Evolutionary conservation across 2,888 invertebrate species (phyloP).

Genomic region (Myathropa florea): DNA sequence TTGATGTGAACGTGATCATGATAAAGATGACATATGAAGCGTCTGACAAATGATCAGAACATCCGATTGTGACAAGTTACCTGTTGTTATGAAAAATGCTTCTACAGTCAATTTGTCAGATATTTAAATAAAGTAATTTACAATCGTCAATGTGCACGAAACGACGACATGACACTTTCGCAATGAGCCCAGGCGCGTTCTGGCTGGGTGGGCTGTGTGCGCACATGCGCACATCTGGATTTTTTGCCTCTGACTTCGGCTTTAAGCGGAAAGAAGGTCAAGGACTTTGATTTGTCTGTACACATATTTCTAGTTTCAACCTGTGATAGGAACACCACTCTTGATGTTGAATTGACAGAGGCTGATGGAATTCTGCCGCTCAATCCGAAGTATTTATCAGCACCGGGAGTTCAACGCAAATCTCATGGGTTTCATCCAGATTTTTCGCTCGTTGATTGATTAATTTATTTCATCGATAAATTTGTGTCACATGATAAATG

Average conservation of each 20-base stretch:
- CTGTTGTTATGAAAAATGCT: conserved; percentile 74
- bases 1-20: conserved; percentile 68
- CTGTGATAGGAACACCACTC: background rate
- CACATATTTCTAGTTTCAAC: background rate
- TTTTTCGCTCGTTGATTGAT: background rate
- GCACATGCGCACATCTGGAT: conserved; percentile 50
- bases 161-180: conserved; percentile 71
- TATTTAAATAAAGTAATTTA: conserved; percentile 75
- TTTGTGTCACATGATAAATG: background rate
- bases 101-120: conserved; percentile 75
- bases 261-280: conserved; percentile 20
- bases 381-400: background rate
- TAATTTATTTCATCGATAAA: background rate
- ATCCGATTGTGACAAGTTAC: conserved; percentile 80
- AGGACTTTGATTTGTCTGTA: background rate
- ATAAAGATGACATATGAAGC: conserved; percentile 71
- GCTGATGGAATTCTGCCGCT: background rate
- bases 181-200: conserved; percentile 54
- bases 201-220: conserved; percentile 62
- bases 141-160: conserved; percentile 69
- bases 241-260: background rate
- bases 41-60: conserved; percentile 79
- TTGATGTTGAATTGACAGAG: too few species aligned
- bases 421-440: background rate
- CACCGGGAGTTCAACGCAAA: background rate